Base-by-base conservation (phyloP, 1,140 invertebrate species). In the Panulirus ornatus region DNA sequence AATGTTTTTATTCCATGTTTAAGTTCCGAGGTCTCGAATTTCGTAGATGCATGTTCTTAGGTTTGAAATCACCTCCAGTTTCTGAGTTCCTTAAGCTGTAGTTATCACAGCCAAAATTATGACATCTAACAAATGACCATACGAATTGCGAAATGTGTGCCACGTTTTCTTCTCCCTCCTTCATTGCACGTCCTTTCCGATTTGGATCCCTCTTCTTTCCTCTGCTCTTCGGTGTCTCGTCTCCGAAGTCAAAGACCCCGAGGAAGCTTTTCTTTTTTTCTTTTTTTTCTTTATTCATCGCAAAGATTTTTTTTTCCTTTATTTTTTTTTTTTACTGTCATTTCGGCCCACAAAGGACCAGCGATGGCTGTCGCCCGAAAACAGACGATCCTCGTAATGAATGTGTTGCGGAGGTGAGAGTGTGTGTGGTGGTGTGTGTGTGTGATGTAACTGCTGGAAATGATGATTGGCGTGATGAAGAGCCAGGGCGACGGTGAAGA, bases 351-450 rank as follows among this genome's bases (percentile, higher is more conserved):
- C n/a, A n/a, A n/a, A n/a, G n/a, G n/a, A n/a, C n/a, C n/a, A n/a
- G n/a, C n/a, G 22, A 30, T 40, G n/a, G 71, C 71, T 38, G 30
- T 75, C 27, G 22, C 14, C 22, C 11, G 40, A 27, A 75, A 75
- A 79, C 47, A 79, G n/a, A 79, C 14, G 42, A 44, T 66, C 58
- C 8, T 2, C n/a, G n/a, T 66, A 66, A 66, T 66, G 58, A 19
- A 1, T 30, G 58, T 27, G 54, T 22, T 5, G 14, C 3, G 51
- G 16, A 19, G 51, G 51, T 58, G 51, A 19, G 51, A 19, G 16
- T 16, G 51, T 22, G 16, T 14, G n/a, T 58, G 16, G 16, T 27
- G 22, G 30, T 27, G n/a, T 3, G 9, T 22, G 58, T 66, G 58
- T 30, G n/a, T 66, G 27, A 66, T 66, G n/a, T 66, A 66, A 66